Percentiles rank a stretch among this genome's conserved stretches.
Evolutionary conservation across 2,113 vertebrate genomes (phyloP).

Genomic region (Labeo catla): DNA sequence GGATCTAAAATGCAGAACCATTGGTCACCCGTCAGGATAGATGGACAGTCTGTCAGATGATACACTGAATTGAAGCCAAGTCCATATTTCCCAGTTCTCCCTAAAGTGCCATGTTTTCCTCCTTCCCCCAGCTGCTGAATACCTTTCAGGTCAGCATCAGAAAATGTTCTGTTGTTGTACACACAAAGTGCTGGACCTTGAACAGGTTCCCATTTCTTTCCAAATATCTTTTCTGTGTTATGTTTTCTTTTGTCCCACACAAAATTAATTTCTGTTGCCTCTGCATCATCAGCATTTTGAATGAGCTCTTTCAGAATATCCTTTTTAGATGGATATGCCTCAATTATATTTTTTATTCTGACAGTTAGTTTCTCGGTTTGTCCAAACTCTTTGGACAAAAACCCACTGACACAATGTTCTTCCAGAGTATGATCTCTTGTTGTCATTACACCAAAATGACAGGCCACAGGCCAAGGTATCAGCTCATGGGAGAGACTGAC

Average conservation of each 20-base stretch:
- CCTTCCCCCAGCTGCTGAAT: slow-evolving; percentile 84
- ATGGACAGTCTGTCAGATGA: slow-evolving; percentile 85
- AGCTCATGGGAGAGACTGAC: slow-evolving; percentile 74
- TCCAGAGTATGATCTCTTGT: slow-evolving; percentile 73
- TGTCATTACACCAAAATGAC: slow-evolving; percentile 74
- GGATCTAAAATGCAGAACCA: slow-evolving; percentile 83
- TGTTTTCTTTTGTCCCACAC: slow-evolving; percentile 82
- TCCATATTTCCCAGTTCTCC: slow-evolving; percentile 83
- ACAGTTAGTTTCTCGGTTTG: slow-evolving; percentile 78
- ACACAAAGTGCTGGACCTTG: slow-evolving; percentile 86
- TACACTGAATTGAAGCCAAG: slow-evolving; percentile 86
- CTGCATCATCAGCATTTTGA: slow-evolving; percentile 86
- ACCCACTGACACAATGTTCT: slow-evolving; percentile 42
- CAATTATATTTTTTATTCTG: slow-evolving; percentile 82
- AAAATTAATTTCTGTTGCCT: slow-evolving; percentile 81
- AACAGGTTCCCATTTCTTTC: slow-evolving; percentile 75
- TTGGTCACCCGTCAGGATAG: slow-evolving; percentile 80
- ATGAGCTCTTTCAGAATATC: slow-evolving; percentile 83
- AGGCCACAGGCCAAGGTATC: slow-evolving; percentile 71
- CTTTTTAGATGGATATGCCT: slow-evolving; percentile 73
- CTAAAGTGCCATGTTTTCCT: slow-evolving; percentile 73
- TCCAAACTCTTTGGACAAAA: slow-evolving; percentile 75
- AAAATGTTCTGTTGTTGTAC: slow-evolving; percentile 81
- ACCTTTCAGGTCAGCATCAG: slow-evolving; percentile 76
- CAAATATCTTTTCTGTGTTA: slow-evolving; percentile 67